Base-by-base conservation (phyloP, 2,113 vertebrate species). In the Typhlomys cinereus region DNA sequence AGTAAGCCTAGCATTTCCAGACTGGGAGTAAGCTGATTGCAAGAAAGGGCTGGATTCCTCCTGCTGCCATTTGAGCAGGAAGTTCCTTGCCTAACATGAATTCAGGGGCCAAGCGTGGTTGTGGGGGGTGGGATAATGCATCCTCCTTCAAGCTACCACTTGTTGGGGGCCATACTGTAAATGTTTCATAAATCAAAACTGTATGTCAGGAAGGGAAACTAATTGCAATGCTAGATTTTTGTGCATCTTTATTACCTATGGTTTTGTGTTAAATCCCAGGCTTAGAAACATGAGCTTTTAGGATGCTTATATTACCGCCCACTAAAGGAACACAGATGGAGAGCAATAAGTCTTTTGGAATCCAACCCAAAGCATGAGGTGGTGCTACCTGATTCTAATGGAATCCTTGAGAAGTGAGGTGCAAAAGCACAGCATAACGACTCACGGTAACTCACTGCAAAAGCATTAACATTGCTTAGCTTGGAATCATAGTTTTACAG, bases 101-200 rank as follows among this genome's bases (percentile, higher is more conserved):
- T 87, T 75, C 67, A 46, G 12, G n/a, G 23, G 7, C 71, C 80
- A 20, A 83, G 27, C 21, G 20, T 84, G 50, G 64, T 76, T 50
- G 13, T 25, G 14, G 29, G 23, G 36, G 10, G 9, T 21, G 21
- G 13, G 52, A 69, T 44, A 69, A 41, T 48, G 48, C 74, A 31
- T 17, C 39, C 23, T 17, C 73, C 57, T 73, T 62, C 52, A 83
- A 89, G 46, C 39, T 80, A 41, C 61, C 31, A 67, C 44, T 85
- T 80, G 64, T n/a, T 36, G 74, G 74, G n/a, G 41, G 61, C 17
- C 86, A 44, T 62, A 46, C n/a, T 31, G 20, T 71, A 78, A 80
- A 61, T 67, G 23, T 85, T 90, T 92, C 67, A 76, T 78, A 88
- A 84, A 78, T 87, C 91, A 71, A 94, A 84, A 48, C 20, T 70